Evolutionary conservation across 2,797 vertebrate species (phyloP).

Genomic region (Trachops cirrhosus): DNA sequence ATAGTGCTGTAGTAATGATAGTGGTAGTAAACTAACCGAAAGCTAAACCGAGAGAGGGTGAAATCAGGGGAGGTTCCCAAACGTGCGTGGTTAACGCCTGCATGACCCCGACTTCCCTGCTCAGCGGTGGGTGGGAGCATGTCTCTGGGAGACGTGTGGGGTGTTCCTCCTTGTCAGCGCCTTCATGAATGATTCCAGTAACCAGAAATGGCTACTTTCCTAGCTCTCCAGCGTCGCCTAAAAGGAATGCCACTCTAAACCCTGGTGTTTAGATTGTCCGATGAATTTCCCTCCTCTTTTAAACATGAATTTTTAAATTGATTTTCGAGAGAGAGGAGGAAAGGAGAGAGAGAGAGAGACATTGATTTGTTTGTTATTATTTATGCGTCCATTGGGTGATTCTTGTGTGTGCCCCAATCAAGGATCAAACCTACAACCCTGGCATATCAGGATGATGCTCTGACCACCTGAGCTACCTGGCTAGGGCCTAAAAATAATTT

Average conservation of each 20-base stretch:
- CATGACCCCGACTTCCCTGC: background rate
- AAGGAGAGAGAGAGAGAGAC: background rate
- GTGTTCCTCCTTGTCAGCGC: background rate
- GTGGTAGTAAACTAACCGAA: background rate
- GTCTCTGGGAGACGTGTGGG: background rate
- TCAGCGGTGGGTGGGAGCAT: background rate
- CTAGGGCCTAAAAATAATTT: background rate
- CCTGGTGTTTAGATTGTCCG: background rate
- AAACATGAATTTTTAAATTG: background rate
- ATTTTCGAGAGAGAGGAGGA: background rate
- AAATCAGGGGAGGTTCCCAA: background rate
- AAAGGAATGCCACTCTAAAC: background rate
- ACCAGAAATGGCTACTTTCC: background rate
- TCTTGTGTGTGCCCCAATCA: background rate
- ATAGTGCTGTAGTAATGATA: background rate
- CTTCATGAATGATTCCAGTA: background rate
- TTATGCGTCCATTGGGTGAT: background rate
- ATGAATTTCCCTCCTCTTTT: background rate
- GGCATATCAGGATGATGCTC: background rate
- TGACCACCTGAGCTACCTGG: background rate
- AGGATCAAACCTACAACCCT: background rate
- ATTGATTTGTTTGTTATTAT: background rate
- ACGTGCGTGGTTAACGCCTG: background rate
- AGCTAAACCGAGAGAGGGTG: background rate
- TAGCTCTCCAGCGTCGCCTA: background rate